Evolutionary conservation across 2,888 invertebrate genomes (phyloP), one percentile per base, ranked within the genome.

Genomic region (Villa cingulata): DNA sequence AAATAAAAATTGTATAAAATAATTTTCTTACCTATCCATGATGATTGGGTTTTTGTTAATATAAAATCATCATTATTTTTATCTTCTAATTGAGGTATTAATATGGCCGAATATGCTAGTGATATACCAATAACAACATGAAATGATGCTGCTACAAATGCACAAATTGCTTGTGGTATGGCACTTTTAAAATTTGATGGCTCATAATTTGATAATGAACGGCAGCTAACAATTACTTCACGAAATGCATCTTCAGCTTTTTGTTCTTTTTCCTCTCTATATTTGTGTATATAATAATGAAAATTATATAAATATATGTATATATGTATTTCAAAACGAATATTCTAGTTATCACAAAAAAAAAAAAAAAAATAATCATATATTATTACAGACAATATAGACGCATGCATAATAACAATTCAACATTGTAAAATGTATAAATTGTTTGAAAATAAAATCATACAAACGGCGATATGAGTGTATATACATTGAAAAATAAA

Each of bases 121-220:
- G 74, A 70, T 17, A 77, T 66, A 5, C 78, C 78, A 19, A 77
- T 75, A n/a, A 72, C 74, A 53, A 78, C 69, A 58, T 77, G 77
- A 59, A 74, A 76, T 20, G 74, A 71, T 4, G 73, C 74, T 4
- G 74, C 71, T 40, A 74, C 66, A 42, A 74, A 62, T 53, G 75
- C 71, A 17, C 75, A 47, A 56, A 59, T 59, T 57, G 72, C 72
- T 61, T 73, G 73, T 40, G 73, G 73, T 46, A 67, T 54, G 36
- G 72, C 59, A 34, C 65, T 68, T 57, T 65, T 70, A 29, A 59
- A 59, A 48, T 59, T 63, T 19, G 48, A 48, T 40, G 62, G 63
- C 49, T 71, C 70, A 56, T 70, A 71, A 40, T 59, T 57, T 53
- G 68, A 70, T 15, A 71, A 57, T 7, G 71, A 72, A 50, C 62